Percentiles rank a stretch among this genome's conserved stretches.
Evolutionary conservation across 2,797 vertebrate species (phyloP).

Genomic region (Strix occidentalis): DNA sequence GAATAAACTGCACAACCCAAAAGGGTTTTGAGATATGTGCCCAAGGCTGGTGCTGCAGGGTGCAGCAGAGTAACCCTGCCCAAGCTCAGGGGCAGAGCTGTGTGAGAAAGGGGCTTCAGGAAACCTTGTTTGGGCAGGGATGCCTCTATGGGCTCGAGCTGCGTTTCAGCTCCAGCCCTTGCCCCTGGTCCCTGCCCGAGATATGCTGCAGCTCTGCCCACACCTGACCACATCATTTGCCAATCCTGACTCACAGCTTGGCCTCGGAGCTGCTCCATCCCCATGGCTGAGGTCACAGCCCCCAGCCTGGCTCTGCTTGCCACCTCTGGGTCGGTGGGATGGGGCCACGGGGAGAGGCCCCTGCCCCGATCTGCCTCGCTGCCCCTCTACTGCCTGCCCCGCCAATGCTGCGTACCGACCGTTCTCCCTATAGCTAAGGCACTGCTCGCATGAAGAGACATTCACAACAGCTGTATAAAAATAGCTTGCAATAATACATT

Average conservation of each 20-base stretch:
- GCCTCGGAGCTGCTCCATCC: fast-evolving
- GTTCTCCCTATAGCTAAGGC: background rate
- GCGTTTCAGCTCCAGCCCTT: background rate
- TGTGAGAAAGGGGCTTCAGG: background rate
- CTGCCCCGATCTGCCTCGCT: background rate
- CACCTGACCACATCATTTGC: background rate
- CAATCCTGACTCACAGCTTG: background rate
- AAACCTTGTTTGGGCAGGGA: background rate
- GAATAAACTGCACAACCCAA: background rate
- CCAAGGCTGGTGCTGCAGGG: background rate
- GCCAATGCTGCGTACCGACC: fast-evolving
- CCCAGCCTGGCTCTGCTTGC: background rate
- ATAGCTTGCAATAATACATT: background rate
- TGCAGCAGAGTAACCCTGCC: background rate
- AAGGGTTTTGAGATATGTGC: background rate
- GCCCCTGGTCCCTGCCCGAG: fast-evolving
- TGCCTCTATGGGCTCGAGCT: fast-evolving
- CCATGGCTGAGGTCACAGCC: no score
- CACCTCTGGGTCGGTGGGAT: background rate
- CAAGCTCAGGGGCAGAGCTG: background rate
- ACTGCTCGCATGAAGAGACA: background rate
- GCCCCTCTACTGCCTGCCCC: fast-evolving
- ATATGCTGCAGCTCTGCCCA: background rate
- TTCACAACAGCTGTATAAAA: background rate
- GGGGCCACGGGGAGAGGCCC: background rate